Percentiles rank a stretch among this genome's conserved stretches.
These are phyloP conservation scores for Parapristionchus giblindavisi DNA, from an alignment of 2,888 invertebrate species.

Conservation along the genomic window DNA sequence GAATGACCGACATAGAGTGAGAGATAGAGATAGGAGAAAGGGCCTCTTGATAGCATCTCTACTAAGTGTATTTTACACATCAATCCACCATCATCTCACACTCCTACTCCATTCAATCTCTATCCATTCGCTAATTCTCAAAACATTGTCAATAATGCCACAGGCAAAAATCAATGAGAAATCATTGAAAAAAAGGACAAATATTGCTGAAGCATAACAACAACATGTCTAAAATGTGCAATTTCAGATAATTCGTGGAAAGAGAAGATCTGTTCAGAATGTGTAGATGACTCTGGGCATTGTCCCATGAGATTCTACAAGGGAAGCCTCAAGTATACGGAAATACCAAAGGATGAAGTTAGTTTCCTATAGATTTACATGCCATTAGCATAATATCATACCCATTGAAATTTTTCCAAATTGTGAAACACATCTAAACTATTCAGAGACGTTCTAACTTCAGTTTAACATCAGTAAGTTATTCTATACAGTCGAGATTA, in stretches of 20 bases:
- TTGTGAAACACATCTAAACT: background rate
- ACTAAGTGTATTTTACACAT: too few species aligned
- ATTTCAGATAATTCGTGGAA: slow-evolving; percentile 67
- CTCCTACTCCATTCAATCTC: too few species aligned
- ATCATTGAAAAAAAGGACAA: too few species aligned
- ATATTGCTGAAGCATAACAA: too few species aligned
- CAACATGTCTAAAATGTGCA: background rate
- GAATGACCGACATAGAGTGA: too few species aligned
- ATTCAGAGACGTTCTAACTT: background rate
- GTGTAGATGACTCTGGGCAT: slow-evolving; percentile 63
- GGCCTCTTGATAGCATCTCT: too few species aligned
- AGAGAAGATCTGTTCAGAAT: slow-evolving; percentile 66
- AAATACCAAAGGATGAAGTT: slow-evolving; percentile 52
- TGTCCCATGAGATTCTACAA: slow-evolving; percentile 68
- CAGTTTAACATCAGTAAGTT: slow-evolving; percentile 19
- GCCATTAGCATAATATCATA: background rate
- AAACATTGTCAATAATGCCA: too few species aligned
- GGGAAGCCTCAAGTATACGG: slow-evolving; percentile 50
- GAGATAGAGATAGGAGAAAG: too few species aligned
- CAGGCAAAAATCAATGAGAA: too few species aligned
- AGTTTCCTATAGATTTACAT: background rate
- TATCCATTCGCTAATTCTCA: too few species aligned
- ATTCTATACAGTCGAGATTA: background rate
- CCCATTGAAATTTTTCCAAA: background rate
- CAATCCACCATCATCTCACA: too few species aligned